Percentiles rank a stretch among this genome's conserved stretches.
Conservation (phyloP, 2,888 invertebrate species). For the Parnassius mnemosyne region DNA sequence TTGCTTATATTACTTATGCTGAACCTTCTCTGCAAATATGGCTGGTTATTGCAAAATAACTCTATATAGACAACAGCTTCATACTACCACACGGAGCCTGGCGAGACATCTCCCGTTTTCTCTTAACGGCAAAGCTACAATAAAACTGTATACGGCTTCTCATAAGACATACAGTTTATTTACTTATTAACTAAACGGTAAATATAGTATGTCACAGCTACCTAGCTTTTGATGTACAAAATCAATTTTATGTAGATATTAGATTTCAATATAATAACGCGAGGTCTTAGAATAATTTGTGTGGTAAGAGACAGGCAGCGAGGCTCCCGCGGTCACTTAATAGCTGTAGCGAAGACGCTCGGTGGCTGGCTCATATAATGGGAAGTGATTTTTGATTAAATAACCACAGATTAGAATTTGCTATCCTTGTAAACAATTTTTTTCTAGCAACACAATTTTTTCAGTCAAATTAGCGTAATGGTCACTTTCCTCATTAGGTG, state of each 20-base stretch:
- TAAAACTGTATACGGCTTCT: too few relatives aligned
- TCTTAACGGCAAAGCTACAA: too few relatives aligned
- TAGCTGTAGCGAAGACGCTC: constrained; percentile 3
- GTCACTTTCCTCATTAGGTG: too few relatives aligned
- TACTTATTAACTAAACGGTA: constrained; percentile 8
- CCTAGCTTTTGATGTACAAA: constrained; percentile 1
- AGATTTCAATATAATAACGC: constrained; percentile 1
- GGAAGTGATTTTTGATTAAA: constrained; percentile 6
- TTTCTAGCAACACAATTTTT: too few relatives aligned
- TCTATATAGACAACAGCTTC: too few relatives aligned
- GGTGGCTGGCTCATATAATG: constrained; percentile 27
- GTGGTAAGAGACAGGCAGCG: constrained; percentile 5
- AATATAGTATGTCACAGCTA: neutral
- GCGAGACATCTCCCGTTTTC: too few relatives aligned
- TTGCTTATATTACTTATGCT: too few relatives aligned
- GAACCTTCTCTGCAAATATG: too few relatives aligned
- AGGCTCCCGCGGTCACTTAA: constrained; percentile 11
- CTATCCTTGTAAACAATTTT: neutral
- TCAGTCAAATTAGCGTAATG: too few relatives aligned
- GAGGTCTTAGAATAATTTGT: constrained; percentile 8
- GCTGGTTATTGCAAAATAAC: too few relatives aligned
- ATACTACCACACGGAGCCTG: too few relatives aligned
- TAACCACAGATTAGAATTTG: neutral
- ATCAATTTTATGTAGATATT: constrained; percentile 17
- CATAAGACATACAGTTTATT: constrained; percentile 4